Conservation (phyloP, 2,797 vertebrate genomes). For the Sebastes hopkinsi region DNA sequence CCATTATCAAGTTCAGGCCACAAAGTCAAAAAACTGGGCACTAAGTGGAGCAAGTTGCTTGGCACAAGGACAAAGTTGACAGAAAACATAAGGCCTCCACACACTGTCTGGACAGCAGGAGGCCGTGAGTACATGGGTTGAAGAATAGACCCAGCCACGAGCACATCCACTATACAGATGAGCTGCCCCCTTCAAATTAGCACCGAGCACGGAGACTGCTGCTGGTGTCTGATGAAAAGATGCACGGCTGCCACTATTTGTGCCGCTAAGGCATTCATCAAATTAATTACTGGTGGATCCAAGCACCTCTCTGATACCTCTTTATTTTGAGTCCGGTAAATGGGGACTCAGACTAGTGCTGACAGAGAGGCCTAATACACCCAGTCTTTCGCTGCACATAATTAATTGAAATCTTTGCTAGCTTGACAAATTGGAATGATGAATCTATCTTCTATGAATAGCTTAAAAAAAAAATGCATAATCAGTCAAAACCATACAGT, state of each 20-base stretch:
- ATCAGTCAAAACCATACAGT: conserved; percentile 97
- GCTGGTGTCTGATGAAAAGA: conserved; percentile 87
- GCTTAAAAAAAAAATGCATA: conserved; percentile 95
- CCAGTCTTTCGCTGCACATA: conserved; percentile 89
- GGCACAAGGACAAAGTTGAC: conserved; percentile 86
- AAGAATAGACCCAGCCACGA: conserved; percentile 83
- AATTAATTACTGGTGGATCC: conserved; percentile 94
- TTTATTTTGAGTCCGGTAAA: conserved; percentile 98
- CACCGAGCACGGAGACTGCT: conserved; percentile 80
- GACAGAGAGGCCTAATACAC: conserved; percentile 92
- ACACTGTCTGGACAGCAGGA: conserved; percentile 76
- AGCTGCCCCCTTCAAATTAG: conserved; percentile 88
- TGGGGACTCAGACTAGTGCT: conserved; percentile 94
- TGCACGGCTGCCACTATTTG: conserved; percentile 86
- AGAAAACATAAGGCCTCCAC: conserved; percentile 79
- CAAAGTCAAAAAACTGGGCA: conserved; percentile 84
- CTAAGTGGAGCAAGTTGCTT: conserved; percentile 82
- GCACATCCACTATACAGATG: conserved; percentile 89
- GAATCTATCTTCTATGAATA: conserved; percentile 99
- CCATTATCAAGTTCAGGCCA: conserved; percentile 80
- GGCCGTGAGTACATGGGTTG: conserved; percentile 74
- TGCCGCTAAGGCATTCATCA: conserved; percentile 94
- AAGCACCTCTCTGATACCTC: conserved; percentile 96
- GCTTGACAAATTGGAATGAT: conserved; percentile 99
- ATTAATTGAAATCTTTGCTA: conserved; percentile 99